A percentile compares a stretch with the other conserved stretches of the same genome.
phyloP scores from a whole-genome alignment of 2,797 vertebrate species.

The Gymnothorax javanicus region DNA sequence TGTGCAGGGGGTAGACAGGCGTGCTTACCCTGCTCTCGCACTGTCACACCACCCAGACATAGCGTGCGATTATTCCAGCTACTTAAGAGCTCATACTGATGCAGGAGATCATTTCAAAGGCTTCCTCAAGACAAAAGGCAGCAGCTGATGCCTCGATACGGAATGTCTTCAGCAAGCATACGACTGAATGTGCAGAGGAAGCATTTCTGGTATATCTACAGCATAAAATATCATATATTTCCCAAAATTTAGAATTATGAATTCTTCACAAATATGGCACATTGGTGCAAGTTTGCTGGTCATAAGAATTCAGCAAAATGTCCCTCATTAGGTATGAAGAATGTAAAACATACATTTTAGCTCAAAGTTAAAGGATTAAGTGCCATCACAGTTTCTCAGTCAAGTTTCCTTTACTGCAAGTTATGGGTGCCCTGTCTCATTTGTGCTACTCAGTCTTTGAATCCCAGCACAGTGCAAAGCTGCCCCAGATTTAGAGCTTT shows the following conservation, averaged over 20 bases:
- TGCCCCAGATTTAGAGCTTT: no score
- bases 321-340: background rate
- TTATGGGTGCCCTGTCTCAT: background rate
- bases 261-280: background rate
- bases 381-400: background rate
- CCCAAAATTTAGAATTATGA: background rate
- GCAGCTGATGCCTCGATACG: background rate
- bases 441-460: background rate
- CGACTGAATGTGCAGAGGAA: background rate
- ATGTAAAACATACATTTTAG: background rate
- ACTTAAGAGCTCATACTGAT: constrained; percentile 62
- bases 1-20: constrained; percentile 58
- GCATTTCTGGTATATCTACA: background rate
- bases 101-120: constrained; percentile 50
- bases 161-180: background rate
- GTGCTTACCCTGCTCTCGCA: constrained; percentile 51
- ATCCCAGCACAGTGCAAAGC: background rate
- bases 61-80: constrained; percentile 67
- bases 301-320: background rate
- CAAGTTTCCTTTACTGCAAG: background rate
- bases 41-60: constrained; percentile 43
- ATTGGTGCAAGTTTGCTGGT: background rate
- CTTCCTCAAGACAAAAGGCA: constrained; percentile 13
- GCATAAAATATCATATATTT: background rate
- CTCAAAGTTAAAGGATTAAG: background rate